Conservation (phyloP, 2,797 vertebrate genomes). For the Numenius phaeopus region DNA sequence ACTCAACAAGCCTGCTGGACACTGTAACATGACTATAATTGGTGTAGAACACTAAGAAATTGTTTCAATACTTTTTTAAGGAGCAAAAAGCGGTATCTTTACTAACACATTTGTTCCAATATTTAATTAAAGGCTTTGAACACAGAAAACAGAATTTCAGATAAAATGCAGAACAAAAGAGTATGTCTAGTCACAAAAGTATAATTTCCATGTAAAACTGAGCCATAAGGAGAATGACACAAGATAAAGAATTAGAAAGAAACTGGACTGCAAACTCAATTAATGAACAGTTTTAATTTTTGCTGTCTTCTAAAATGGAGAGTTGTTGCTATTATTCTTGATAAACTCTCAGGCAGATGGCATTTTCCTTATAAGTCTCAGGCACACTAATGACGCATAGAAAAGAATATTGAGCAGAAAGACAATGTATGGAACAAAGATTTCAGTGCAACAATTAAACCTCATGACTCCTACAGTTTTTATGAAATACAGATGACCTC, state of each 20-base stretch:
- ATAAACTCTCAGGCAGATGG: not conserved
- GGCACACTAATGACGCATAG: not conserved
- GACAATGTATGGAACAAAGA: conserved; percentile 11
- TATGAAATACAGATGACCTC: conserved; percentile 47
- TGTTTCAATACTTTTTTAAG: not conserved
- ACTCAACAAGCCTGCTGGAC: not conserved
- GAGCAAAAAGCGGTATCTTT: not conserved
- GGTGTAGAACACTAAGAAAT: conserved; percentile 20
- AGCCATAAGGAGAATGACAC: not conserved
- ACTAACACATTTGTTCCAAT: not conserved
- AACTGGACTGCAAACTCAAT: not conserved
- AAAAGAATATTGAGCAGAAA: not conserved
- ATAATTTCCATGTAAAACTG: not conserved
- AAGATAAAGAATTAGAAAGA: conserved; percentile 22
- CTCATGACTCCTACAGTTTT: conserved; percentile 3
- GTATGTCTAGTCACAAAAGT: conserved; percentile 16
- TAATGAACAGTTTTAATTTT: not conserved
- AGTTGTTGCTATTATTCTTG: not conserved
- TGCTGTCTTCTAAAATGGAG: not conserved
- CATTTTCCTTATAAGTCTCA: not conserved
- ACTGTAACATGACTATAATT: conserved; percentile 16
- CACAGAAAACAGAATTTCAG: conserved; percentile 14
- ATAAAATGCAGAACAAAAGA: conserved; percentile 20
- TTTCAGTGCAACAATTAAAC: conserved; percentile 28
- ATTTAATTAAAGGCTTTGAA: conserved; percentile 57